These are phyloP conservation scores for Gryllus bimaculatus DNA, from an alignment of 1,140 invertebrate species.

Conservation along the genomic window DNA sequence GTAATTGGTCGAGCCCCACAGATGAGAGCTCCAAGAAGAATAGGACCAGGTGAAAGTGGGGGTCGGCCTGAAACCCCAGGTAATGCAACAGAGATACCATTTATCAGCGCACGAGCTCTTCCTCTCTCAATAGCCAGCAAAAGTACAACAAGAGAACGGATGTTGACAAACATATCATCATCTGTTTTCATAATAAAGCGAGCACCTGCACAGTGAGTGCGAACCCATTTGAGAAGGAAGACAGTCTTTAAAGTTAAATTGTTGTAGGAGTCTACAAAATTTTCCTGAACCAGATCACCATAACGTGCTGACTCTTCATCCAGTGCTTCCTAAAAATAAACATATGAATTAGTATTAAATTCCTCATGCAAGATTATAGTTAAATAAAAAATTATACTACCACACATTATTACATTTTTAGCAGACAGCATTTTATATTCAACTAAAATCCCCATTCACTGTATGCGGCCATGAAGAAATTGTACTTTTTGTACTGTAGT, in stretches of 20 bases:
- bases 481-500: too few relatives aligned
- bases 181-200: conserved; percentile 73
- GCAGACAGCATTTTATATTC: too few relatives aligned
- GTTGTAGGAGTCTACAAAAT: conserved; percentile 82
- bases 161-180: conserved; percentile 76
- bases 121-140: conserved; percentile 21
- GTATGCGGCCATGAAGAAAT: too few relatives aligned
- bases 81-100: background rate
- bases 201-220: conserved; percentile 48
- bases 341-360: background rate
- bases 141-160: conserved; percentile 41
- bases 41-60: conserved; percentile 9
- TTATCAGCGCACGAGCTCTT: background rate
- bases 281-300: conserved; percentile 83
- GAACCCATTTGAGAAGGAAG: conserved; percentile 75
- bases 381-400: too few relatives aligned
- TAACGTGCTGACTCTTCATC: conserved; percentile 48
- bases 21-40: conserved; percentile 63
- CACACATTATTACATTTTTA: too few relatives aligned
- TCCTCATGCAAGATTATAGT: too few relatives aligned
- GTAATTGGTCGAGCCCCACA: conserved; percentile 61
- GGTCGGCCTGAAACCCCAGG: background rate
- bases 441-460: too few relatives aligned
- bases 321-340: conserved; percentile 40
- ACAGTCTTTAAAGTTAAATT: conserved; percentile 86